These are phyloP conservation scores for Chaetorhynchus papuensis DNA, from an alignment of 2,113 vertebrate species.

Conservation along the genomic window DNA sequence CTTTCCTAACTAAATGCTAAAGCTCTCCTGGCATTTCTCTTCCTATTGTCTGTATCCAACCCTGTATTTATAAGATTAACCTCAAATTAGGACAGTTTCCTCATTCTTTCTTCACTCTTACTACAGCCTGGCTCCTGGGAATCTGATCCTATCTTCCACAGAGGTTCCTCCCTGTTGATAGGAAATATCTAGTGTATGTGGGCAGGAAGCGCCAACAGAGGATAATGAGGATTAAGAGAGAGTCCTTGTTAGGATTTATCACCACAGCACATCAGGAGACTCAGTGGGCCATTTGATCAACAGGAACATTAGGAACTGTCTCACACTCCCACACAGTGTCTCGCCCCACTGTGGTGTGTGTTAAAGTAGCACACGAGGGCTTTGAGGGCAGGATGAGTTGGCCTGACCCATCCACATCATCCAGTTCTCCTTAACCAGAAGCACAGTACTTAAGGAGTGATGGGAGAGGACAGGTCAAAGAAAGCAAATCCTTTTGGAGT, in stretches of 20 bases:
- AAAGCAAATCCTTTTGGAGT: neutral
- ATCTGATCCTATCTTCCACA: slow-evolving; percentile 56
- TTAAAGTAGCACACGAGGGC: neutral
- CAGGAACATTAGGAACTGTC: slow-evolving; percentile 39
- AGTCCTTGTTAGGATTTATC: slow-evolving; percentile 37
- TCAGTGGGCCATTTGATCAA: slow-evolving; percentile 27
- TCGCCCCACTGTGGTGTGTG: neutral
- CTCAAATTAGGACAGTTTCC: slow-evolving; percentile 46
- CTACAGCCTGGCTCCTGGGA: slow-evolving; percentile 40
- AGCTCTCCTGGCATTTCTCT: neutral
- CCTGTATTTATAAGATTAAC: slow-evolving; percentile 41
- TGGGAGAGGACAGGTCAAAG: neutral
- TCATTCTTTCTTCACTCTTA: slow-evolving; percentile 51
- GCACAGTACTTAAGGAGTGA: neutral
- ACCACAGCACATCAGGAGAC: slow-evolving; percentile 9
- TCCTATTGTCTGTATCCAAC: slow-evolving; percentile 19
- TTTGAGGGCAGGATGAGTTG: neutral
- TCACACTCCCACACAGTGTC: neutral
- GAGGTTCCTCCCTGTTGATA: slow-evolving; percentile 57
- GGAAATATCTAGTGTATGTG: slow-evolving; percentile 37
- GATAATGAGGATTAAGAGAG: slow-evolving; percentile 46
- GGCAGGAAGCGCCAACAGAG: neutral
- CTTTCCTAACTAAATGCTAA: neutral
- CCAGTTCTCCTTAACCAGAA: neutral
- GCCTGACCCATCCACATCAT: neutral